These are phyloP conservation scores for Dicerorhinus sumatrensis DNA, from an alignment of 2,113 vertebrate species.

Conservation along the genomic window DNA sequence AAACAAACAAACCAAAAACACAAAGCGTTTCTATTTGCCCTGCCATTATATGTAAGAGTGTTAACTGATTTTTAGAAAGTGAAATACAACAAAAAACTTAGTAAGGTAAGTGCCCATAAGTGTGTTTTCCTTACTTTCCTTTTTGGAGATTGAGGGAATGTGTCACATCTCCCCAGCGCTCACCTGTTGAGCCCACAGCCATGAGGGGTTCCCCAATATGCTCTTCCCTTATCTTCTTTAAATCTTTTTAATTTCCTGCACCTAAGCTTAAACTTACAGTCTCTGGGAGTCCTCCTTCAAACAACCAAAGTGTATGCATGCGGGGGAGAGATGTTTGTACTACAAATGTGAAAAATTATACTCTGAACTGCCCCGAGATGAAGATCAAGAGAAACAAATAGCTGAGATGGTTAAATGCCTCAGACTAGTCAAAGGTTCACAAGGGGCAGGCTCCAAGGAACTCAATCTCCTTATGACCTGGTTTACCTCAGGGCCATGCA, in stretches of 20 bases:
- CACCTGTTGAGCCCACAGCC: neutral
- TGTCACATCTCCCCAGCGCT: neutral
- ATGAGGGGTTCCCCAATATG: neutral
- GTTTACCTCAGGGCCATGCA: constrained; percentile 18
- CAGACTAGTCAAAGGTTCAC: neutral
- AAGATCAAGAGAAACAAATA: constrained; percentile 35
- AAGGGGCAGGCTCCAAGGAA: constrained; percentile 39
- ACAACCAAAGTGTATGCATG: neutral
- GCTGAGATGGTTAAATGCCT: neutral
- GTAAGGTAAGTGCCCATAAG: neutral
- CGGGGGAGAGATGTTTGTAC: neutral
- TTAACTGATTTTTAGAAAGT: neutral
- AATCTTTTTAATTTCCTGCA: constrained; percentile 13
- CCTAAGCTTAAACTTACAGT: constrained; percentile 5
- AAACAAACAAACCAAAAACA: too few species aligned
- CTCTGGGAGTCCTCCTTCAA: constrained; percentile 18
- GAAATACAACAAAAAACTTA: neutral
- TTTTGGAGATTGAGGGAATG: neutral
- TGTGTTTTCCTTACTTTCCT: neutral
- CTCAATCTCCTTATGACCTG: neutral
- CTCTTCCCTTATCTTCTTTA: neutral
- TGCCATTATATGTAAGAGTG: neutral
- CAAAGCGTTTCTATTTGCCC: constrained; percentile 3
- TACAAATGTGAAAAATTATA: constrained; percentile 3
- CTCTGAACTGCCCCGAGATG: neutral